Conservation (phyloP, 2,888 invertebrate genomes). For the Periphyllus acericola region DNA sequence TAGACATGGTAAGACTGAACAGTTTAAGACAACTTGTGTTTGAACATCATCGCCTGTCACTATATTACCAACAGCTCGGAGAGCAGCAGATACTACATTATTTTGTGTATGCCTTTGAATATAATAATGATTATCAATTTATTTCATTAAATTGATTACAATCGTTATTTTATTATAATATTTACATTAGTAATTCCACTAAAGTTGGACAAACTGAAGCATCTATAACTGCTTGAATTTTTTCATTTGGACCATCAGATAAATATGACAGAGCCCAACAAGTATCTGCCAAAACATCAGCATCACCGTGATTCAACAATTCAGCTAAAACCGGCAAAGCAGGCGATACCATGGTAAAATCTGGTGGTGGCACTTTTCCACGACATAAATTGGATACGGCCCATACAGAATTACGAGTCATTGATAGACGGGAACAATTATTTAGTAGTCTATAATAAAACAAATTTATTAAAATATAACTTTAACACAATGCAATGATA, state of each 20-base stretch:
- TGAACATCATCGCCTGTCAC: conserved; percentile 97
- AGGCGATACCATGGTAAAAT: conserved; percentile 83
- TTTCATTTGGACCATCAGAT: conserved; percentile 96
- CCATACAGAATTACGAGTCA: conserved; percentile 98
- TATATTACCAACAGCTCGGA: conserved; percentile 97
- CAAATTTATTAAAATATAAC: conserved; percentile 43
- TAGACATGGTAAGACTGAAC: conserved; percentile 86
- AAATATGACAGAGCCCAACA: conserved; percentile 98
- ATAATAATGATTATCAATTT: conserved; percentile 15
- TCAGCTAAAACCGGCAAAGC: conserved; percentile 89
- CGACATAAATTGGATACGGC: conserved; percentile 96
- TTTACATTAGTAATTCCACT: conserved; percentile 75
- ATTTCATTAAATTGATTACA: conserved; percentile 23
- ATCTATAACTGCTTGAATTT: conserved; percentile 94
- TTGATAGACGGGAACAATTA: conserved; percentile 80
- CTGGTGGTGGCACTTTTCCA: conserved; percentile 95
- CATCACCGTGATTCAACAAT: conserved; percentile 86
- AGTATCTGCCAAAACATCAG: conserved; percentile 91
- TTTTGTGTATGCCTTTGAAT: conserved; percentile 79
- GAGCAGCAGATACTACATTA: conserved; percentile 88
- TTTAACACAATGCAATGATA: neutral
- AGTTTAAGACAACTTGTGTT: conserved; percentile 93
- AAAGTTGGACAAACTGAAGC: conserved; percentile 90
- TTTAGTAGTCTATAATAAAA: conserved; percentile 77
- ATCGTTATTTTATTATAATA: conserved; percentile 63